Evolutionary conservation across 92 coral and sea anemone genomes (phyloP).

Genomic region (Zoanthus sansibaricus): DNA sequence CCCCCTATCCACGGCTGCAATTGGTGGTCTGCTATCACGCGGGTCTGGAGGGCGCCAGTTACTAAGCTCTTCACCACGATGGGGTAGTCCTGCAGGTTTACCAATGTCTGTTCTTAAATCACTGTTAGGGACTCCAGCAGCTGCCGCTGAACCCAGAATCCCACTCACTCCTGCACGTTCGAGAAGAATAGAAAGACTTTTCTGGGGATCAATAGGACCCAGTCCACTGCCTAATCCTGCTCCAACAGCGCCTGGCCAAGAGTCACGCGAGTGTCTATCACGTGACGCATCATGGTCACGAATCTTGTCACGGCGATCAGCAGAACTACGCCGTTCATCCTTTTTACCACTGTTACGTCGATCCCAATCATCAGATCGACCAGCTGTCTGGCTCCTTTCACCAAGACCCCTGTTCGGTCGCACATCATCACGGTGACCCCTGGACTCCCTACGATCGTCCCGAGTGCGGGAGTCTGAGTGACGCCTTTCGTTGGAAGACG

Average conservation of each 20-base stretch:
- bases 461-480: conserved; percentile 66
- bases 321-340: conserved; percentile 66
- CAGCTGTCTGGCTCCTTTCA: conserved; percentile 61
- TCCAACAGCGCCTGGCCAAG: conserved; percentile 63
- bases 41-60: conserved; percentile 91
- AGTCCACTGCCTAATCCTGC: conserved; percentile 59
- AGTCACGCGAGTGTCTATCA: conserved; percentile 71
- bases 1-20: conserved; percentile 62
- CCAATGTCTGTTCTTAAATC: conserved; percentile 67
- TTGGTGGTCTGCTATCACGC: conserved; percentile 87
- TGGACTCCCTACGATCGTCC: conserved; percentile 85
- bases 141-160: conserved; percentile 78
- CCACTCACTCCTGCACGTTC: conserved; percentile 99
- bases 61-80: conserved; percentile 64
- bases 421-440: conserved; percentile 88
- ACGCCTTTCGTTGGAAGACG: conserved; percentile 70
- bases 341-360: conserved; percentile 53
- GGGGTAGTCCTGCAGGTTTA: conserved; percentile 67
- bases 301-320: conserved; percentile 79
- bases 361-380: conserved; percentile 73
- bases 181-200: conserved; percentile 88
- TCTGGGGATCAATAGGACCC: conserved; percentile 92
- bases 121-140: conserved; percentile 51
- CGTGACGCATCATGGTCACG: conserved; percentile 75
- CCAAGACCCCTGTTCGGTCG: conserved; percentile 61